Evolutionary conservation across 2,113 vertebrate genomes (phyloP).

Genomic region (Enhydra lutris): DNA sequence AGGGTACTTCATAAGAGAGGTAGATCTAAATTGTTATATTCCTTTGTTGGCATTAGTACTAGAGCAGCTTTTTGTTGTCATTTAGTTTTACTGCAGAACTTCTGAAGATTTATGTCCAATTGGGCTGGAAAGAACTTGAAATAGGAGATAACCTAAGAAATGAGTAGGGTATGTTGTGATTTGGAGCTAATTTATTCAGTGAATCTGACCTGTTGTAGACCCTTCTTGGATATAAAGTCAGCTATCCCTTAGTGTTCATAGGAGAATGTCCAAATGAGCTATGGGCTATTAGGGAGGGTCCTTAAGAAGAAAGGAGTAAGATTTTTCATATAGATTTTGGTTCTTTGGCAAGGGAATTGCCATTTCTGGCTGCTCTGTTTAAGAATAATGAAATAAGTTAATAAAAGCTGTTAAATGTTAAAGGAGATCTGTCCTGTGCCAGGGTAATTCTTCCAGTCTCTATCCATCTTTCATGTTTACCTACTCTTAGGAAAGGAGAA

Average conservation of each 20-base stretch:
- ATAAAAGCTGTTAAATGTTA: background rate
- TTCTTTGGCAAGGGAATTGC: background rate
- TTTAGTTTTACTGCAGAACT: background rate
- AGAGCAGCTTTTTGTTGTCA: background rate
- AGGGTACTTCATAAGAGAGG: background rate
- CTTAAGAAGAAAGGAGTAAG: background rate
- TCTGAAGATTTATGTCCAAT: background rate
- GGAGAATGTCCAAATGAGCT: background rate
- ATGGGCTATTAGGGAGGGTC: background rate
- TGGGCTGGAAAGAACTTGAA: background rate
- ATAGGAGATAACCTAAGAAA: background rate
- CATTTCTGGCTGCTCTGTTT: background rate
- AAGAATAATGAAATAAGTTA: background rate
- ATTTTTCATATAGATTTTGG: background rate
- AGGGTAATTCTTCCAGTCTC: background rate
- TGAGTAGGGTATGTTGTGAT: background rate
- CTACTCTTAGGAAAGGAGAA: background rate
- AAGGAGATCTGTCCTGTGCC: background rate
- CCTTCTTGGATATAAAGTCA: background rate
- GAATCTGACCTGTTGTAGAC: background rate
- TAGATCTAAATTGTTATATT: background rate
- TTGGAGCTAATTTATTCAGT: background rate
- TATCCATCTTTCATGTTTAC: background rate
- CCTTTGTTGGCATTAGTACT: background rate
- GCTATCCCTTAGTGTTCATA: background rate